phyloP scores from a whole-genome alignment of 2,888 invertebrate species.

The Trissolcus brochymenae region DNA sequence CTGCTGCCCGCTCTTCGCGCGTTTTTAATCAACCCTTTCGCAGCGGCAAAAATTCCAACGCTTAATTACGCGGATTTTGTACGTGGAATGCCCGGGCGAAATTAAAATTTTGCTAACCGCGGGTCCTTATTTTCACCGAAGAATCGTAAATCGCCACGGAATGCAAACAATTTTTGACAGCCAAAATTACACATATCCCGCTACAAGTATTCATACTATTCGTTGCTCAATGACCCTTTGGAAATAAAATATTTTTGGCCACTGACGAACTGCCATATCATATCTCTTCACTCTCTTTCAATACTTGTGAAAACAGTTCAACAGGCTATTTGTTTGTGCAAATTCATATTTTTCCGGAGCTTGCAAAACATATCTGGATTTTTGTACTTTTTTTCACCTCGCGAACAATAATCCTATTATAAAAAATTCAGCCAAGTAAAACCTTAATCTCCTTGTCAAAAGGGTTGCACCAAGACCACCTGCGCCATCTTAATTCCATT shows the following conservation, averaged over 20 bases:
- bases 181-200: constrained; percentile 29
- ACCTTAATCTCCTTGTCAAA: constrained; percentile 41
- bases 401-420: constrained; percentile 9
- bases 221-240: constrained; percentile 22
- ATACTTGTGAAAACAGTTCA: constrained; percentile 48
- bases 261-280: constrained; percentile 20
- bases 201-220: constrained; percentile 40
- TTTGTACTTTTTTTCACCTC: background rate
- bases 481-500: constrained; percentile 71
- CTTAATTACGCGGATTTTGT: constrained; percentile 76
- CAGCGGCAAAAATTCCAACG: constrained; percentile 69
- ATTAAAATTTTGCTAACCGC: constrained; percentile 51
- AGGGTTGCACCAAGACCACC: constrained; percentile 57
- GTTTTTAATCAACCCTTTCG: constrained; percentile 62
- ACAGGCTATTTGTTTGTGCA: too few relatives aligned
- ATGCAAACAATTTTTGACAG: constrained; percentile 35
- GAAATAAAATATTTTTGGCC: constrained; percentile 29
- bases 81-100: constrained; percentile 69
- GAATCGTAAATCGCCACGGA: constrained; percentile 19
- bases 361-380: constrained; percentile 1
- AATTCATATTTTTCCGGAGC: too few relatives aligned
- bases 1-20: constrained; percentile 28
- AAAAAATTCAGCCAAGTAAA: constrained; percentile 26
- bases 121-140: constrained; percentile 33
- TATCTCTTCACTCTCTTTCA: constrained; percentile 15